Percentiles rank a stretch among this genome's conserved stretches.
Conservation (phyloP, 37 sponge, comb jelly and placozoan species). For the Petrosia ficiformis region DNA sequence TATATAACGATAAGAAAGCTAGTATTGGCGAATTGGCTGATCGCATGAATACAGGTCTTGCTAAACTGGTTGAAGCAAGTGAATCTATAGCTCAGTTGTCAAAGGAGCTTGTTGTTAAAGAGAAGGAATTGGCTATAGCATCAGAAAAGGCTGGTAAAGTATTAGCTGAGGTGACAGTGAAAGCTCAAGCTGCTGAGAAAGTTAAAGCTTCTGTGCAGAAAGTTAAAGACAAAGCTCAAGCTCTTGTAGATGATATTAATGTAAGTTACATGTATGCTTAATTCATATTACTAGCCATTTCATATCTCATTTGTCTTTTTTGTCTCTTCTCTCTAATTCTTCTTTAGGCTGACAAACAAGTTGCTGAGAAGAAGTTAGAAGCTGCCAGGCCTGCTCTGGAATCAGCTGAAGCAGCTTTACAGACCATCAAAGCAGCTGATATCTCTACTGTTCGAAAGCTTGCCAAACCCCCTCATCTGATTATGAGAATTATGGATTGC, state of each 20-base stretch:
- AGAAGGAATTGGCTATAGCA: slow-evolving; percentile 97
- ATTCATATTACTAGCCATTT: no score
- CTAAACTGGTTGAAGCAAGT: slow-evolving; percentile 96
- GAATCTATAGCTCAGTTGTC: slow-evolving; percentile 87
- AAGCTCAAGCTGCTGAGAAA: slow-evolving; percentile 97
- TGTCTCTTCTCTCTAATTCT: neutral
- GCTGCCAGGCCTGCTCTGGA: slow-evolving; percentile 95
- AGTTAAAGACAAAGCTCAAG: slow-evolving; percentile 98
- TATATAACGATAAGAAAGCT: slow-evolving; percentile 83
- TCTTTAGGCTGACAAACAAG: slow-evolving; percentile 82
- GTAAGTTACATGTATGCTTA: slow-evolving; percentile 26
- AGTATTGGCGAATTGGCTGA: slow-evolving; percentile 88
- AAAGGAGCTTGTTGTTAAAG: slow-evolving; percentile 89
- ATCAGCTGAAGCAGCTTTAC: slow-evolving; percentile 94
- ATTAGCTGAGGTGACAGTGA: slow-evolving; percentile 88
- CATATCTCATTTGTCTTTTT: neutral
- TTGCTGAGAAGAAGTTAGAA: slow-evolving; percentile 86
- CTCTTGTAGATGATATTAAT: slow-evolving; percentile 92
- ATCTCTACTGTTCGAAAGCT: slow-evolving; percentile 95
- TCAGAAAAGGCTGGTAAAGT: slow-evolving; percentile 91
- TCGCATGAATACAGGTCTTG: slow-evolving; percentile 92
- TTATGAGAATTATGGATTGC: slow-evolving; percentile 99
- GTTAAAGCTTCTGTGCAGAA: slow-evolving; percentile 94
- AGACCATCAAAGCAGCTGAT: slow-evolving; percentile 95
- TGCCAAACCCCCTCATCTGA: slow-evolving; percentile 97